phyloP scores from a whole-genome alignment of 2,113 vertebrate species.

The Mobula hypostoma region DNA sequence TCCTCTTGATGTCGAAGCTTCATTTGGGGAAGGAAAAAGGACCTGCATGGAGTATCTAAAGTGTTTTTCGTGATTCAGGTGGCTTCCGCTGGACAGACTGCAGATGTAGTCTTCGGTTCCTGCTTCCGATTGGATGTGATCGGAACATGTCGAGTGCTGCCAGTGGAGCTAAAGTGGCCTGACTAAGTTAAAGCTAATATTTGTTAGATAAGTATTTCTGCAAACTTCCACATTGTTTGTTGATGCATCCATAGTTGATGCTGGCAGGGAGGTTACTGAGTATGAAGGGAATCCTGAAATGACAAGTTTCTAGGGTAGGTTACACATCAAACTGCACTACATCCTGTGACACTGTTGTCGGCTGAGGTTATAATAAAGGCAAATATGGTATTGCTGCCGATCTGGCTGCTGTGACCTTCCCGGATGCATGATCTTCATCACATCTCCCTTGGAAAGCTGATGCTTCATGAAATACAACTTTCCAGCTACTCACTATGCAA shows the following conservation, averaged over 20 bases:
- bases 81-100: background rate
- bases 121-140: background rate
- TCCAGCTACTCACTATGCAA: background rate
- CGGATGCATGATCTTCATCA: background rate
- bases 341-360: background rate
- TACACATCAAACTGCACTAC: background rate
- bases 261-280: background rate
- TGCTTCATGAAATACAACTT: background rate
- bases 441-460: no score
- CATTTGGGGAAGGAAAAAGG: background rate
- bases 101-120: background rate
- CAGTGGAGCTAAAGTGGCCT: background rate
- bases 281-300: background rate
- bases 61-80: background rate
- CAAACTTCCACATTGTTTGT: no score
- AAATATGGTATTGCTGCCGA: background rate
- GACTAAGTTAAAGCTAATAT: background rate
- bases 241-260: background rate
- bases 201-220: background rate
- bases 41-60: background rate
- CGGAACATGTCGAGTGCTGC: background rate
- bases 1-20: no score
- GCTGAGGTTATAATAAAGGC: background rate
- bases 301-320: background rate
- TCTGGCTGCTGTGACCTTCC: background rate